Evolutionary conservation across 2,113 vertebrate species (phyloP).

Genomic region (Sylvietta virens): DNA sequence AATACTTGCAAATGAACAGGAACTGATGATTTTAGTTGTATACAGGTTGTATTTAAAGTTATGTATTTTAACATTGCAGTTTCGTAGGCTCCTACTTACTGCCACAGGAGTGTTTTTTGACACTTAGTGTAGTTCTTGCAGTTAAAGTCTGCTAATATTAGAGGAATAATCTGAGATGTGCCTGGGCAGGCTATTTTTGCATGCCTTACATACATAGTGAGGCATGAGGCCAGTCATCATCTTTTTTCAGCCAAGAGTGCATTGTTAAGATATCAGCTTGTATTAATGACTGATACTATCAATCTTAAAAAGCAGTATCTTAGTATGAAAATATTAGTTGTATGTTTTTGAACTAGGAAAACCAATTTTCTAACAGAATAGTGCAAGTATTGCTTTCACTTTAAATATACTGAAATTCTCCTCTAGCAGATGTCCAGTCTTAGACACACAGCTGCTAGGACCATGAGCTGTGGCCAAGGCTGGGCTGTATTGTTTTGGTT

Average conservation of each 20-base stretch:
- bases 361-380: neutral
- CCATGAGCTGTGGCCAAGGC: neutral
- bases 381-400: rapidly evolving
- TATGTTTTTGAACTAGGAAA: neutral
- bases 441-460: neutral
- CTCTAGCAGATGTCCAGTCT: neutral
- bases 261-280: neutral
- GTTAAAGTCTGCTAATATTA: neutral
- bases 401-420: neutral
- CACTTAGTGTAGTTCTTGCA: neutral
- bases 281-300: neutral
- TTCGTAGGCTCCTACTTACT: neutral
- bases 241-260: neutral
- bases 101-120: neutral
- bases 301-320: neutral
- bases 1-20: neutral
- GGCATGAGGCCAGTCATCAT: neutral
- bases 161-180: neutral
- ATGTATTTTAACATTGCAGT: neutral
- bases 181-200: conserved; percentile 25
- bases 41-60: neutral
- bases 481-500: neutral
- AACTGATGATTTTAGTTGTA: neutral
- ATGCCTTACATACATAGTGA: neutral
- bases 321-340: neutral